Conservation (phyloP, 2,113 vertebrate species). For the Chionis minor region DNA sequence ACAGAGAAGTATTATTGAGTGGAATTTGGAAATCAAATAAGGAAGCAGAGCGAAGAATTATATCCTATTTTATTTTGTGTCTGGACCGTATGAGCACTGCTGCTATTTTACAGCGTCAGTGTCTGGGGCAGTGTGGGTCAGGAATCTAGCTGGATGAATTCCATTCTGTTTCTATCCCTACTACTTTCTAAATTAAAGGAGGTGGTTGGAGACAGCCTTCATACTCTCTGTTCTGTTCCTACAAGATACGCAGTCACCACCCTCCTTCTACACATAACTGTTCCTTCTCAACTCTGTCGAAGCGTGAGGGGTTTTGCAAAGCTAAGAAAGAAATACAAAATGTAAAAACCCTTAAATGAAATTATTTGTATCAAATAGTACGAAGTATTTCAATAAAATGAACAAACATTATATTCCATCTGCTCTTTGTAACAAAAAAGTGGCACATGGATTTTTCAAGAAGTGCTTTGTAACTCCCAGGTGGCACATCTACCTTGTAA, state of each 20-base stretch:
- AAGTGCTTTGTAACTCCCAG: slow-evolving; percentile 56
- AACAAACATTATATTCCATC: slow-evolving; percentile 28
- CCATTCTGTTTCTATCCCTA: neutral
- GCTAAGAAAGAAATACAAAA: neutral
- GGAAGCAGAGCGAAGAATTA: slow-evolving; percentile 7
- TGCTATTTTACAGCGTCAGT: slow-evolving; percentile 19
- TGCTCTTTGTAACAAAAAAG: slow-evolving; percentile 35
- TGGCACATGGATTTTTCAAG: slow-evolving; percentile 52
- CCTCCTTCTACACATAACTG: neutral
- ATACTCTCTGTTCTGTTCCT: neutral
- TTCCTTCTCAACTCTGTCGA: neutral
- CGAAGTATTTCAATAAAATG: slow-evolving; percentile 8
- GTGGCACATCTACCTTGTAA: slow-evolving; percentile 30
- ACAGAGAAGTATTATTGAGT: neutral
- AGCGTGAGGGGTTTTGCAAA: neutral
- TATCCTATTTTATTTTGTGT: slow-evolving; percentile 33
- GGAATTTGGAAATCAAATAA: slow-evolving; percentile 25
- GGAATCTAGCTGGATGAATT: slow-evolving; percentile 21
- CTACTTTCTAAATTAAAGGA: slow-evolving; percentile 70
- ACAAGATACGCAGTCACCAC: neutral
- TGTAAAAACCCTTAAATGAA: neutral
- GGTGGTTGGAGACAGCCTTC: slow-evolving; percentile 14
- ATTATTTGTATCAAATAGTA: slow-evolving; percentile 1
- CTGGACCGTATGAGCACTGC: slow-evolving; percentile 7
- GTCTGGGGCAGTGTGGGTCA: slow-evolving; percentile 3